A percentile compares a stretch with the other conserved stretches of the same genome.
Conservation (phyloP, 1,140 invertebrate genomes). For the Lordiphosa mommai region DNA sequence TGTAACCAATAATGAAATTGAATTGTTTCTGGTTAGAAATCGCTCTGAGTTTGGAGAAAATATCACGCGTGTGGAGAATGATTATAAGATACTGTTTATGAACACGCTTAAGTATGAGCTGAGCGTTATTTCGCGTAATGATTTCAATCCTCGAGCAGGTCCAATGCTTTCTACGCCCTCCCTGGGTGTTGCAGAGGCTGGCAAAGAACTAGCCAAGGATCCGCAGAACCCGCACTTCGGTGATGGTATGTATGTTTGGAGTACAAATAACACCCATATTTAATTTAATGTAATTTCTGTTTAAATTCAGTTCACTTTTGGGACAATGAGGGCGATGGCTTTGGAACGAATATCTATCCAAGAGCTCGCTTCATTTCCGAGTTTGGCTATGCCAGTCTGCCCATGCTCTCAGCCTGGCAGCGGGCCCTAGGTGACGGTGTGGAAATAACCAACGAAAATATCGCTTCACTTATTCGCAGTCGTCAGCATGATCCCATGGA, state of each 20-base stretch:
- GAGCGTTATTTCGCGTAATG: constrained; percentile 81
- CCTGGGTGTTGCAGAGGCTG: constrained; percentile 91
- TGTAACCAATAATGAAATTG: constrained; percentile 99
- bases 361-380: constrained; percentile 94
- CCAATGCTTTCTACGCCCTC: constrained; percentile 90
- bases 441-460: constrained; percentile 79
- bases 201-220: constrained; percentile 85
- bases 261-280: background rate
- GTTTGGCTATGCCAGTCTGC: constrained; percentile 96
- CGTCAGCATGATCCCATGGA: constrained; percentile 91
- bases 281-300: background rate
- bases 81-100: constrained; percentile 94
- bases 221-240: constrained; percentile 91
- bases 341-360: constrained; percentile 88
- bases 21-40: constrained; percentile 90
- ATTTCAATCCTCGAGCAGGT: constrained; percentile 60
- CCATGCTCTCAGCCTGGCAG: constrained; percentile 82
- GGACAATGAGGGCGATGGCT: constrained; percentile 90
- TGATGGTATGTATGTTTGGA: constrained; percentile 84
- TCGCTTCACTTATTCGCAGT: constrained; percentile 85
- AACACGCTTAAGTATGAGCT: constrained; percentile 87
- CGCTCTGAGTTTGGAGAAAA: constrained; percentile 87
- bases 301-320: constrained; percentile 91
- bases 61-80: constrained; percentile 84
- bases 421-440: constrained; percentile 81